phyloP scores from a whole-genome alignment of 2,113 vertebrate species.

The Leptobrachium leishanense region DNA sequence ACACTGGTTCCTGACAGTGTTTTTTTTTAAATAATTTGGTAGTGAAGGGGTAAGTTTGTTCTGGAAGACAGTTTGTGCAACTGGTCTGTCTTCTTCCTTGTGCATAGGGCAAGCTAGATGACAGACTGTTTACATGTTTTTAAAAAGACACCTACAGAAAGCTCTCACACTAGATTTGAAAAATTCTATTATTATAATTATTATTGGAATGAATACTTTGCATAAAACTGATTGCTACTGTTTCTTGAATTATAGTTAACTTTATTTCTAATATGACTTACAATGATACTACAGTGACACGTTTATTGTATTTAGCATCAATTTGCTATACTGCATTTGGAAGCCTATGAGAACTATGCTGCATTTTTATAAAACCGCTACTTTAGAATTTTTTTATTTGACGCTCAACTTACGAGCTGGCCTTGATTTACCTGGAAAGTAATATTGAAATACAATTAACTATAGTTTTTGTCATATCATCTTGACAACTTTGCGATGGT shows the following conservation, averaged over 20 bases:
- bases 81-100: too few species aligned
- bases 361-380: constrained; percentile 65
- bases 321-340: constrained; percentile 68
- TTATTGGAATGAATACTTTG: constrained; percentile 68
- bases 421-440: constrained; percentile 59
- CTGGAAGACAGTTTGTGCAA: too few species aligned
- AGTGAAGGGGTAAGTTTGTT: too few species aligned
- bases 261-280: constrained; percentile 75
- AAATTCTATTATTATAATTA: constrained; percentile 62
- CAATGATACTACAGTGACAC: constrained; percentile 79
- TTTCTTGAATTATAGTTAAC: constrained; percentile 72
- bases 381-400: constrained; percentile 51
- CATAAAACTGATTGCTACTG: constrained; percentile 72
- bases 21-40: too few species aligned
- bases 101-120: too few species aligned
- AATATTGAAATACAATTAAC: constrained; percentile 62
- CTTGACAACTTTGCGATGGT: constrained; percentile 16
- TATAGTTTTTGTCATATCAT: constrained; percentile 36
- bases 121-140: constrained; percentile 8
- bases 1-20: too few species aligned
- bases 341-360: constrained; percentile 68
- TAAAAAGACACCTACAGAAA: constrained; percentile 48
- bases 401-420: constrained; percentile 53
- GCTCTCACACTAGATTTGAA: too few species aligned
- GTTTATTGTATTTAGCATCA: constrained; percentile 80